Evolutionary conservation across 2,797 vertebrate genomes (phyloP).

Genomic region (Cirrhinus mrigala): DNA sequence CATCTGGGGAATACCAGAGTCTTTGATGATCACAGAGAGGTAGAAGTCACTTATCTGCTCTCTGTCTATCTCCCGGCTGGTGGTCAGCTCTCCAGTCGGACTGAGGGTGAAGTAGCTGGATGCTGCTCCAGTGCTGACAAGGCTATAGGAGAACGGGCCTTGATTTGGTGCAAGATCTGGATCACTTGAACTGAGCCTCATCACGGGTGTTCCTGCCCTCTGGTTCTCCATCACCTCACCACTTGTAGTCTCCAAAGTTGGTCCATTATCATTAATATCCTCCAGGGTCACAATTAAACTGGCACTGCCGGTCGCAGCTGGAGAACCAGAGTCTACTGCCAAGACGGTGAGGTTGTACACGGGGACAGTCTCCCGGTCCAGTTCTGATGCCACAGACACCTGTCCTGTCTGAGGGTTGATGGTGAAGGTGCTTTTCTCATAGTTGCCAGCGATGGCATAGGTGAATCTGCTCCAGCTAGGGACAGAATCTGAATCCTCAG

Average conservation of each 20-base stretch:
- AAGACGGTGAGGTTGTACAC: constrained; percentile 91
- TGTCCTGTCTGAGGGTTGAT: constrained; percentile 95
- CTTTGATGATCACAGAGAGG: constrained; percentile 89
- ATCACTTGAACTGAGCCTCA: constrained; percentile 87
- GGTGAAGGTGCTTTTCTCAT: constrained; percentile 87
- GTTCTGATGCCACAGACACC: constrained; percentile 89
- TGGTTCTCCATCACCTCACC: constrained; percentile 95
- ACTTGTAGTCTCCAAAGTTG: constrained; percentile 82
- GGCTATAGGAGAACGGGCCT: constrained; percentile 91
- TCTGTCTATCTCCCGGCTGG: constrained; percentile 92
- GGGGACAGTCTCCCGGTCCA: constrained; percentile 91
- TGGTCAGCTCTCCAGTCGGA: constrained; percentile 86
- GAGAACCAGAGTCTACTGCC: constrained; percentile 91
- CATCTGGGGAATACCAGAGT: constrained; percentile 97
- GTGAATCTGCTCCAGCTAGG: constrained; percentile 98
- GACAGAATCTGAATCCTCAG: constrained; percentile 95
- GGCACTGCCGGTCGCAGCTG: constrained; percentile 91
- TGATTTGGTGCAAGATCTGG: constrained; percentile 95
- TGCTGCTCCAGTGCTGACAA: constrained; percentile 87
- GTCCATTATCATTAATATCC: constrained; percentile 97
- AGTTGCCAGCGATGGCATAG: constrained; percentile 88
- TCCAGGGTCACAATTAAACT: constrained; percentile 91
- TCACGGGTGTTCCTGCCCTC: constrained; percentile 86
- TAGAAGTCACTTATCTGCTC: constrained; percentile 94
- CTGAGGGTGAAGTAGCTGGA: constrained; percentile 93